phyloP scores from a whole-genome alignment of 2,113 vertebrate genomes.

The Petroica traversi region DNA sequence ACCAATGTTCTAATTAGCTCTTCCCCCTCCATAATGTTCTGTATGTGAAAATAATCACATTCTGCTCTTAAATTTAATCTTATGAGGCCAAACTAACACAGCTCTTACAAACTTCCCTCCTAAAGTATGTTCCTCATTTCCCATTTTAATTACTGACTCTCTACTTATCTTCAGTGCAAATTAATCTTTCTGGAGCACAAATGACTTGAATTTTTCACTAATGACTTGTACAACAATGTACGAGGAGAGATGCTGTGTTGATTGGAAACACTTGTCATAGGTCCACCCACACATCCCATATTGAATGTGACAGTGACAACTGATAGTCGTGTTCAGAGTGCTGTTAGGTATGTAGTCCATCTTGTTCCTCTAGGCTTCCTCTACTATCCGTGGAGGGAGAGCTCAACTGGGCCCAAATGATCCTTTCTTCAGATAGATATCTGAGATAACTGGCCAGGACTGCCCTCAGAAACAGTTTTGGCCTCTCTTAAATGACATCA shows the following conservation, averaged over 20 bases:
- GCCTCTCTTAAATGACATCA: background rate
- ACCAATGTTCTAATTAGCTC: background rate
- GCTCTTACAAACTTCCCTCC: background rate
- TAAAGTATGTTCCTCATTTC: background rate
- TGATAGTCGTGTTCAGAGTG: background rate
- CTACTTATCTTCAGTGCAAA: background rate
- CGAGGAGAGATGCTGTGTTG: background rate
- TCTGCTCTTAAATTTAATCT: background rate
- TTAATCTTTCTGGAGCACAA: background rate
- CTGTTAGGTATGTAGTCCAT: background rate
- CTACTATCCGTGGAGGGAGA: background rate
- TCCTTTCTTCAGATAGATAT: background rate
- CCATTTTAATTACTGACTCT: background rate
- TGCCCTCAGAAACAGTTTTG: background rate
- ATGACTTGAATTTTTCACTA: background rate
- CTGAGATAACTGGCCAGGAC: background rate
- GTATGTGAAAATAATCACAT: background rate
- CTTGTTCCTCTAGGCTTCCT: background rate
- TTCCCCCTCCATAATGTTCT: background rate
- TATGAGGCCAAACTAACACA: background rate
- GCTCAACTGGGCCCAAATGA: background rate
- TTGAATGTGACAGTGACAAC: background rate
- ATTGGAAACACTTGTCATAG: background rate
- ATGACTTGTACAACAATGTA: background rate
- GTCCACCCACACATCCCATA: background rate